These are phyloP conservation scores for Limnephilus auricula DNA, from an alignment of 2,888 invertebrate species.

Conservation along the genomic window DNA sequence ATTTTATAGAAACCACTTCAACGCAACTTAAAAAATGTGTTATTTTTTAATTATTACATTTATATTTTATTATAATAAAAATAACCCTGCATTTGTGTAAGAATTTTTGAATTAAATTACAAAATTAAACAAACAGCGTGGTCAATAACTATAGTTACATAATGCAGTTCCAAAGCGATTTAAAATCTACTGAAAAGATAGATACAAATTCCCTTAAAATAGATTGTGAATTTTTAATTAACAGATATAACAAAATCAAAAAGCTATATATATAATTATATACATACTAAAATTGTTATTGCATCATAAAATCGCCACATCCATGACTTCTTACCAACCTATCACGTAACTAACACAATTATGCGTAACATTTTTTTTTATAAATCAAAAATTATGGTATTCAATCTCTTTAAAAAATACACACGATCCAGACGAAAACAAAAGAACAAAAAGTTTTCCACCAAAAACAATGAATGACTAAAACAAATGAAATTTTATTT, in stretches of 20 bases:
- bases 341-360: neutral
- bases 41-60: neutral
- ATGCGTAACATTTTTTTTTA: neutral
- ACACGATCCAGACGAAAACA: neutral
- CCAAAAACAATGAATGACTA: neutral
- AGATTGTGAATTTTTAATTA: neutral
- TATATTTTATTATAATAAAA: neutral
- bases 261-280: no score
- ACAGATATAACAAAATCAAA: neutral
- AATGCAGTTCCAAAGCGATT: neutral
- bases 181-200: no score
- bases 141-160: neutral
- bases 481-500: neutral
- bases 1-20: neutral
- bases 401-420: neutral
- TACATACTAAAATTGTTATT: no score
- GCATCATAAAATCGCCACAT: neutral
- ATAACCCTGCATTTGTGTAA: neutral
- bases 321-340: neutral
- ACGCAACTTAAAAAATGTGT: no score
- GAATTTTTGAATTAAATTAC: neutral
- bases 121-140: neutral
- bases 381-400: neutral
- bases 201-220: neutral
- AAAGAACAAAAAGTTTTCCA: neutral